Base-by-base conservation (phyloP, 2,113 vertebrate genomes). In the Nothobranchius furzeri region DNA sequence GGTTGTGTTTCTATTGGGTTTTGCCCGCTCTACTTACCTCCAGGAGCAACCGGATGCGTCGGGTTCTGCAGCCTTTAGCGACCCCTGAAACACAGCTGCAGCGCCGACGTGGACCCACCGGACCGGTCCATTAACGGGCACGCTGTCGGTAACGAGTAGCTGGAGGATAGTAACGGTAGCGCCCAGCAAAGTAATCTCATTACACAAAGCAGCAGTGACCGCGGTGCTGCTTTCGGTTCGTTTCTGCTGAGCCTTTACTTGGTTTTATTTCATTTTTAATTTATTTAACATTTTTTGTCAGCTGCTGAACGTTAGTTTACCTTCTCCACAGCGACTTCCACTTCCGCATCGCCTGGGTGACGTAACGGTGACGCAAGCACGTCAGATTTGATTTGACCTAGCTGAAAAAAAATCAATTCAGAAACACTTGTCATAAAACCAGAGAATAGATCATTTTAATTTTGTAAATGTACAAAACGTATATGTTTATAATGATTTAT, bases 241-340 rank as follows among this genome's bases (percentile, higher is more conserved):
- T 37, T 62, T 48, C 53, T 7, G 12, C 14, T 0, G n/a, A 43
- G 61, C 12, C 37, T 69, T 14, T 25, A 8, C 17, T 25, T 4
- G 20, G 20, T 24, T 24, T 20, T n/a, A 11, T 50, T 36, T 61
- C 6, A 35, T 9, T n/a, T 36, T 58, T 20, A 0, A n/a, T 50
- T 50, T 20, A 17, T 58, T 58, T 8, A 49, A 24, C 48, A 30
- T 4, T 12, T 42, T 12, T 49, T 58, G 15, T 49, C 14, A 51
- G 30, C 14, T 50, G 61, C 6, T 14, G 70, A 56, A 69, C 76
- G 83, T 84, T 82, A 85, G 85, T 87, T 87, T 86, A 87, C 68
- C 30, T 87, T 87, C 87, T 83, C 87, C 85, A 86, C 83, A 77
- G 87, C 37, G 87, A 87, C 81, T 84, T 12, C 54, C 0, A 82